These are phyloP conservation scores for Parelbella ahira DNA, from an alignment of 2,888 invertebrate genomes.

Conservation along the genomic window DNA sequence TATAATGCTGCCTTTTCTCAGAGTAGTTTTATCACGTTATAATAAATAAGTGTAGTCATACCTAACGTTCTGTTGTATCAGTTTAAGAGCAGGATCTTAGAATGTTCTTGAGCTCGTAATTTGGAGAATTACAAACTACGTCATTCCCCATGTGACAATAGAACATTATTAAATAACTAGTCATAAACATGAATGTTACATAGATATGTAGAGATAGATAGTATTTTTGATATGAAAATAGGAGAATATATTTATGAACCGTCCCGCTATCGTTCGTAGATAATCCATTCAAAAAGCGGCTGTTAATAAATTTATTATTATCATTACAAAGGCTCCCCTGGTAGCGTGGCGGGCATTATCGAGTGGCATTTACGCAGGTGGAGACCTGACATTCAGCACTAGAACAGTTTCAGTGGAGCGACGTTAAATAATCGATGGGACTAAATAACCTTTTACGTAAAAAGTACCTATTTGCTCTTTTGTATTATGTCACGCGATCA, in stretches of 20 bases:
- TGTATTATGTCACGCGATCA: constrained; percentile 44
- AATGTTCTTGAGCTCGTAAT: too few species aligned
- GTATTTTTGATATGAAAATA: background rate
- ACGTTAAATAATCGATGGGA: constrained; percentile 49
- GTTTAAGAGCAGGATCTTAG: too few species aligned
- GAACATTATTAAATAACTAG: too few species aligned
- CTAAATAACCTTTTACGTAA: constrained; percentile 64
- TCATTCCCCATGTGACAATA: too few species aligned
- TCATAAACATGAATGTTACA: too few species aligned
- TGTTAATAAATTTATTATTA: constrained; percentile 22
- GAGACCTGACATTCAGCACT: constrained; percentile 56
- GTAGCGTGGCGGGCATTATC: constrained; percentile 31
- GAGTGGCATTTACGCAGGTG: constrained; percentile 61
- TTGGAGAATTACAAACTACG: too few species aligned
- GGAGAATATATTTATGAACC: too few species aligned
- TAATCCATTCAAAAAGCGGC: constrained; percentile 11
- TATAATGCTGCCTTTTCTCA: too few species aligned
- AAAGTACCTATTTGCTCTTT: constrained; percentile 39
- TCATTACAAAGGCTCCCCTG: constrained; percentile 16
- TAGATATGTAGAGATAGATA: too few species aligned
- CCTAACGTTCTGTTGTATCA: too few species aligned
- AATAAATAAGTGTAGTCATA: too few species aligned
- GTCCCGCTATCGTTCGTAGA: constrained; percentile 14
- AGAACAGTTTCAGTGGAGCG: constrained; percentile 38
- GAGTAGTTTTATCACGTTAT: too few species aligned